Evolutionary conservation across 1,140 invertebrate species (phyloP).

Genomic region (Meloidogyne exigua): DNA sequence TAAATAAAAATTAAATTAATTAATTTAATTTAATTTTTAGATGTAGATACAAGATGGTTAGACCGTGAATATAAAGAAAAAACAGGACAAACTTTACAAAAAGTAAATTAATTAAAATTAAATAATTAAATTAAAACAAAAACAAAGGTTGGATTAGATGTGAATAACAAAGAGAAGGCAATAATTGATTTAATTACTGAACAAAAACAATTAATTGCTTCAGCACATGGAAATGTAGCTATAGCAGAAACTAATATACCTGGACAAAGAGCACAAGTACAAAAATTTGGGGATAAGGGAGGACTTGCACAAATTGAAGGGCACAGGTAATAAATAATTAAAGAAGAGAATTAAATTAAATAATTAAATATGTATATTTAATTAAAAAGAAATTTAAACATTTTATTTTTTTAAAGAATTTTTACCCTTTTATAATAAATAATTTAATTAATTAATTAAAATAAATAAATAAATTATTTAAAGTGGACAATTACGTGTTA

Average conservation of each 20-base stretch:
- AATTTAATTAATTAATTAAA: too few species aligned
- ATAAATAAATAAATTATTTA: constrained; percentile 31
- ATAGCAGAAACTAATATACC: constrained; percentile 54
- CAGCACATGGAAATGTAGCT: constrained; percentile 59
- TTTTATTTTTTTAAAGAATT: too few species aligned
- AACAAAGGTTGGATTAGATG: constrained; percentile 59
- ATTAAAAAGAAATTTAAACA: too few species aligned
- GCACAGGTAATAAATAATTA: constrained; percentile 42
- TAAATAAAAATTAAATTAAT: not conserved
- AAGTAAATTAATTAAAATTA: constrained; percentile 32
- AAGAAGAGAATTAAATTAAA: too few species aligned
- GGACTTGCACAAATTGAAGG: constrained; percentile 59
- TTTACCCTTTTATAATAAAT: too few species aligned
- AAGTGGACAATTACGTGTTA: constrained; percentile 54
- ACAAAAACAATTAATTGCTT: constrained; percentile 54
- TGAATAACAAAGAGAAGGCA: constrained; percentile 58
- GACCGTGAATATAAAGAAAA: constrained; percentile 39
- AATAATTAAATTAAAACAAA: constrained; percentile 28
- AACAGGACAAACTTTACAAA: constrained; percentile 48
- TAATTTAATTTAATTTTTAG: too few species aligned
- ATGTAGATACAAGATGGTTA: constrained; percentile 57
- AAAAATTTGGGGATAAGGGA: constrained; percentile 60
- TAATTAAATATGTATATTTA: too few species aligned
- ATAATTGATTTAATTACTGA: constrained; percentile 56
- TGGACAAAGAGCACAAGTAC: constrained; percentile 60